Conservation (phyloP, 2,888 invertebrate genomes). For the Phyto melanocephala region DNA sequence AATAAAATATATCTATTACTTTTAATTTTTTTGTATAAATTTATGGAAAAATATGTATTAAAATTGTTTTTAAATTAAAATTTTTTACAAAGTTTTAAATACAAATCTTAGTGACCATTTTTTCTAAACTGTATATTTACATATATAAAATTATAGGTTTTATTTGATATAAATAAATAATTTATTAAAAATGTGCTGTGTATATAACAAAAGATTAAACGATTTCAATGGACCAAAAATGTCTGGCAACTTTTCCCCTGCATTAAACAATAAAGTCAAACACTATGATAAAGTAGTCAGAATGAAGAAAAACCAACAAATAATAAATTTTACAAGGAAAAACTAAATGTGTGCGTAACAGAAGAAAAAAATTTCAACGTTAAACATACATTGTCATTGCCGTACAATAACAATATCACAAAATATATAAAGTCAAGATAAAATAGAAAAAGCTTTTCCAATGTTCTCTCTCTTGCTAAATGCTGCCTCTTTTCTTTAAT, state of each 20-base stretch:
- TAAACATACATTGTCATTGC: constrained; percentile 65
- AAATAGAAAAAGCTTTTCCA: constrained; percentile 32
- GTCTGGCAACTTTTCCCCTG: not conserved
- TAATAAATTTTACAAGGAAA: constrained; percentile 36
- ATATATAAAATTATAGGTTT: too few relatives aligned
- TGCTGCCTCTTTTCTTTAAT: not conserved
- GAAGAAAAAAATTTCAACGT: constrained; percentile 44
- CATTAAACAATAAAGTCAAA: not conserved
- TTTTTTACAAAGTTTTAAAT: too few relatives aligned
- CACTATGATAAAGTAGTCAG: constrained; percentile 17
- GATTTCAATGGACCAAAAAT: too few relatives aligned
- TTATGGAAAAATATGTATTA: too few relatives aligned
- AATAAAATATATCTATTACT: too few relatives aligned
- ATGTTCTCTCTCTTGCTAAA: not conserved
- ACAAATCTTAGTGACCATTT: too few relatives aligned
- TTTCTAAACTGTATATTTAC: too few relatives aligned
- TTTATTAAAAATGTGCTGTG: too few relatives aligned
- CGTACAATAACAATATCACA: constrained; percentile 57
- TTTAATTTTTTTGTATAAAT: too few relatives aligned
- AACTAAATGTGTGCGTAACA: constrained; percentile 2
- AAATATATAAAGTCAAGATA: constrained; percentile 47
- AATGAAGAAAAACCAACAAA: constrained; percentile 25
- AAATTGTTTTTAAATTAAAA: too few relatives aligned
- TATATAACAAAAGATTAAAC: too few relatives aligned
- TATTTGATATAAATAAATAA: too few relatives aligned